Conservation (phyloP, 2,888 invertebrate genomes). For the Bellardia pandia region DNA sequence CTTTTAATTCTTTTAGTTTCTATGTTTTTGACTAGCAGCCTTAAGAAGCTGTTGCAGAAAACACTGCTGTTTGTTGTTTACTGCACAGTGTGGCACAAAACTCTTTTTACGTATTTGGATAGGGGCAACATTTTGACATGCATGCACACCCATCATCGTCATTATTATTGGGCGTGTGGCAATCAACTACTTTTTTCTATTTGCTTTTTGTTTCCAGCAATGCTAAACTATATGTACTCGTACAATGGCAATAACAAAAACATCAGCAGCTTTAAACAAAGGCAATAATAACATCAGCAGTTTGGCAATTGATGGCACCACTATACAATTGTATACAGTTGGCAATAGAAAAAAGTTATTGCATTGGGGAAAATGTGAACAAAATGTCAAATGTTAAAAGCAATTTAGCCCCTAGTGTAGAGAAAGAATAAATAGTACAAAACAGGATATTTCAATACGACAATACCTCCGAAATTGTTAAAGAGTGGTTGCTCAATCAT, state of each 20-base stretch:
- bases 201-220: slow-evolving; percentile 52
- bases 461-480: too few species aligned
- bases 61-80: slow-evolving; percentile 47
- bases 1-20: neutral
- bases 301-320: slow-evolving; percentile 66
- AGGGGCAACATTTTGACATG: slow-evolving; percentile 73
- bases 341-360: neutral
- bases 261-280: slow-evolving; percentile 25
- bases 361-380: too few species aligned
- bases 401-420: too few species aligned
- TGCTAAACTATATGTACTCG: slow-evolving; percentile 18
- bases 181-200: slow-evolving; percentile 52
- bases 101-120: slow-evolving; percentile 55
- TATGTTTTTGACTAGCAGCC: slow-evolving; percentile 42
- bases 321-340: slow-evolving; percentile 25
- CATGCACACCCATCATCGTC: slow-evolving; percentile 72
- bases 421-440: too few species aligned
- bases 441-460: too few species aligned
- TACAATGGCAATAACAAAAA: slow-evolving; percentile 9
- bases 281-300: slow-evolving; percentile 57
- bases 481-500: too few species aligned
- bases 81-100: slow-evolving; percentile 51
- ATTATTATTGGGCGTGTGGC: slow-evolving; percentile 73
- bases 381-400: too few species aligned
- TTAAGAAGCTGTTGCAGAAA: slow-evolving; percentile 46